Percentiles rank a stretch among this genome's conserved stretches.
These are phyloP conservation scores for Mythimna loreyi DNA, from an alignment of 2,888 invertebrate genomes.

Conservation along the genomic window DNA sequence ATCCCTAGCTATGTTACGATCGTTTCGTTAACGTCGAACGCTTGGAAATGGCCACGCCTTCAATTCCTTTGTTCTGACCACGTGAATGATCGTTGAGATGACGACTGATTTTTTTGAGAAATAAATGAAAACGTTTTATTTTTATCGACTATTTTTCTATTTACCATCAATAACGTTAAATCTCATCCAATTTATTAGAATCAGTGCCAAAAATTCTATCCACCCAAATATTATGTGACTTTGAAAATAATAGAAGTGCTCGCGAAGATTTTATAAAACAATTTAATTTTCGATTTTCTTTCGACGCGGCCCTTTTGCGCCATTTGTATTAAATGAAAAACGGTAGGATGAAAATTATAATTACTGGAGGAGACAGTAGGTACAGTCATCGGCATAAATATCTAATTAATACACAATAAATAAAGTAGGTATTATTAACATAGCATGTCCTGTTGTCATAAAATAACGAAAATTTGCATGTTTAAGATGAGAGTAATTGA, in stretches of 20 bases:
- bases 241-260: constrained; percentile 20
- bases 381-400: background rate
- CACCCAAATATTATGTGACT: constrained; percentile 32
- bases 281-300: constrained; percentile 27
- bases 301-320: constrained; percentile 1
- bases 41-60: no score
- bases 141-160: constrained; percentile 6
- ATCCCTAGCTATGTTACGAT: no score
- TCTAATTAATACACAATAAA: no score
- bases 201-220: constrained; percentile 43
- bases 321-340: constrained; percentile 19
- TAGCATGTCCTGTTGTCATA: no score
- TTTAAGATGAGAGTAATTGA: no score
- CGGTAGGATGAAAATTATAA: constrained; percentile 16
- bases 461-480: no score
- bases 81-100: no score
- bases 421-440: no score
- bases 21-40: no score
- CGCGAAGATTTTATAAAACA: constrained; percentile 14
- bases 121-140: constrained; percentile 3
- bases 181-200: constrained; percentile 45
- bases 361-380: constrained; percentile 12
- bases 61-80: no score
- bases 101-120: background rate
- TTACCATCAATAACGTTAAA: constrained; percentile 23